Evolutionary conservation across 2,888 invertebrate species (phyloP).

Genomic region (Papilio demoleus): DNA sequence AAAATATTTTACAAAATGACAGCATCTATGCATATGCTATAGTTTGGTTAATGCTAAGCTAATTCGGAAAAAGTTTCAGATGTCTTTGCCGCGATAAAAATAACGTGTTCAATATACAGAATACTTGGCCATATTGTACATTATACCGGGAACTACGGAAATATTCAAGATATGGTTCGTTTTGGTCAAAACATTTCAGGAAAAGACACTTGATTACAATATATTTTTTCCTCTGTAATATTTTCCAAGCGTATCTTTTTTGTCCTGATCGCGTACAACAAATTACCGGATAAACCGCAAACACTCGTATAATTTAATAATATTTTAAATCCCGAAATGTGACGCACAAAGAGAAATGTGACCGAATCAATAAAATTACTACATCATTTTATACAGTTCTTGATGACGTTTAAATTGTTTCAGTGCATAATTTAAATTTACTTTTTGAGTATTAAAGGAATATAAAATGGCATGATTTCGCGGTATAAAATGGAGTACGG

Average conservation of each 20-base stretch:
- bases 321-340: neutral
- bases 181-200: too few species aligned
- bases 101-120: too few species aligned
- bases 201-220: too few species aligned
- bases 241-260: neutral
- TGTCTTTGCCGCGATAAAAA: too few species aligned
- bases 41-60: too few species aligned
- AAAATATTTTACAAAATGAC: neutral
- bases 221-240: neutral
- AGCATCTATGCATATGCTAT: too few species aligned
- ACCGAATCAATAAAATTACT: neutral
- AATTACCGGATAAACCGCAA: neutral
- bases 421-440: neutral
- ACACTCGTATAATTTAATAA: neutral
- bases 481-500: neutral
- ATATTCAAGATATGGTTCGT: too few species aligned
- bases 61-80: too few species aligned
- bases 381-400: neutral
- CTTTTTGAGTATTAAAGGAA: neutral
- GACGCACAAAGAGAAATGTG: neutral
- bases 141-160: neutral
- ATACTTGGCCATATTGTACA: too few species aligned
- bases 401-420: neutral
- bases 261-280: neutral
- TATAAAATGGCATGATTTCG: neutral